phyloP scores from a whole-genome alignment of 2,797 vertebrate genomes.

The Avahi laniger region DNA sequence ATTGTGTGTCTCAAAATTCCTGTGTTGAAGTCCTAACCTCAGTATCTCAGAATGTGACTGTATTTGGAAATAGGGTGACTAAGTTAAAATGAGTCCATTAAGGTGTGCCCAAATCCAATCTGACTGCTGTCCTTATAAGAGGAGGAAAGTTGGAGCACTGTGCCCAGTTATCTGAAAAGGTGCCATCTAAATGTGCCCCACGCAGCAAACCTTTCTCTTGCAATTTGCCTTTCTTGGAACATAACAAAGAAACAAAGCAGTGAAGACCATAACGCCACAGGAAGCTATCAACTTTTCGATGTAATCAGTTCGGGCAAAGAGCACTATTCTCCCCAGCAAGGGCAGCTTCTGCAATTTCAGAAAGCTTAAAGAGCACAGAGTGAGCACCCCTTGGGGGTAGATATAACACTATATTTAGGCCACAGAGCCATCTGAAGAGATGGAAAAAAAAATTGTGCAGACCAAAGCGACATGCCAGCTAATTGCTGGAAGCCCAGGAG shows the following conservation, averaged over 20 bases:
- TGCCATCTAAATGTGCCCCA: neutral
- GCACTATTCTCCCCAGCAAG: neutral
- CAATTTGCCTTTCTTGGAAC: neutral
- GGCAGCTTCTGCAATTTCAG: constrained; percentile 4
- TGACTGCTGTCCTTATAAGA: neutral
- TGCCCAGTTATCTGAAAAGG: neutral
- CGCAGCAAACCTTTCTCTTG: neutral
- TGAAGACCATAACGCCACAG: too few species aligned
- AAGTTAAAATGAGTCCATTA: neutral
- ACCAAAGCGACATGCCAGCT: neutral
- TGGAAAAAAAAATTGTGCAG: neutral
- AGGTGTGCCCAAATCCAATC: neutral
- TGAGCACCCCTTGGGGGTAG: neutral
- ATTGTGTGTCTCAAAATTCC: neutral
- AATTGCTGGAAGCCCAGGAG: neutral
- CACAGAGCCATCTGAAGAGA: neutral
- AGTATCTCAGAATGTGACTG: neutral
- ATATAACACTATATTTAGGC: neutral
- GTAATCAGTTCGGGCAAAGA: neutral
- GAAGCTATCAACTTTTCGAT: neutral
- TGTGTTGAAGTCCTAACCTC: neutral
- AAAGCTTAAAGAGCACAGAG: neutral
- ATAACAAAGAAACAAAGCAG: neutral
- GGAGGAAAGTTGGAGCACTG: neutral
- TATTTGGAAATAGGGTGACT: neutral